Percentiles rank a stretch among this genome's conserved stretches.
Conservation (phyloP, 2,797 vertebrate genomes). For the Pipistrellus pygmaeus region DNA sequence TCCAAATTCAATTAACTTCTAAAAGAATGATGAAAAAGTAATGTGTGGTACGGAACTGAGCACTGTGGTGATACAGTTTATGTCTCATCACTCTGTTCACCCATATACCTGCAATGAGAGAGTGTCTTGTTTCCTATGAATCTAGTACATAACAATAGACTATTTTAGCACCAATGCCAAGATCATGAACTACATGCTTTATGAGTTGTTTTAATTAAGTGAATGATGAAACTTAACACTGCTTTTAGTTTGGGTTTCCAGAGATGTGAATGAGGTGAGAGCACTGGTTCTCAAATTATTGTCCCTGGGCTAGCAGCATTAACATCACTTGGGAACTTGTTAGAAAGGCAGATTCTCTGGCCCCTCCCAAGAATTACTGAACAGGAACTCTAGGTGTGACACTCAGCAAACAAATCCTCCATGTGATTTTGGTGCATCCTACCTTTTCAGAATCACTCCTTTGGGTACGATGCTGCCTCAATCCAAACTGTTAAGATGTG, state of each 20-base stretch:
- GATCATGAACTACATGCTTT: background rate
- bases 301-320: background rate
- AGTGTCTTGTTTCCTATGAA: background rate
- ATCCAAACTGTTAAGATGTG: background rate
- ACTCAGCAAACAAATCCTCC: background rate
- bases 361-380: background rate
- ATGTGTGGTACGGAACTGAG: background rate
- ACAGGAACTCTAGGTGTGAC: background rate
- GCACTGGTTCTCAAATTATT: background rate
- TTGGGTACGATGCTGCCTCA: background rate
- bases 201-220: background rate
- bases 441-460: background rate
- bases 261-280: background rate
- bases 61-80: background rate
- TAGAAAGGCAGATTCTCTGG: background rate
- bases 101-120: background rate
- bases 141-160: background rate
- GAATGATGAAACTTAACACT: background rate
- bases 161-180: background rate
- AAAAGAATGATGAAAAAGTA: slow-evolving; percentile 5
- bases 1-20: background rate
- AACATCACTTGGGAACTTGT: background rate
- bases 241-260: slow-evolving; percentile 11
- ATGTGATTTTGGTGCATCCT: background rate
- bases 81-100: background rate